phyloP scores from a whole-genome alignment of 2,888 invertebrate species.

The Mylabris sibirica region DNA sequence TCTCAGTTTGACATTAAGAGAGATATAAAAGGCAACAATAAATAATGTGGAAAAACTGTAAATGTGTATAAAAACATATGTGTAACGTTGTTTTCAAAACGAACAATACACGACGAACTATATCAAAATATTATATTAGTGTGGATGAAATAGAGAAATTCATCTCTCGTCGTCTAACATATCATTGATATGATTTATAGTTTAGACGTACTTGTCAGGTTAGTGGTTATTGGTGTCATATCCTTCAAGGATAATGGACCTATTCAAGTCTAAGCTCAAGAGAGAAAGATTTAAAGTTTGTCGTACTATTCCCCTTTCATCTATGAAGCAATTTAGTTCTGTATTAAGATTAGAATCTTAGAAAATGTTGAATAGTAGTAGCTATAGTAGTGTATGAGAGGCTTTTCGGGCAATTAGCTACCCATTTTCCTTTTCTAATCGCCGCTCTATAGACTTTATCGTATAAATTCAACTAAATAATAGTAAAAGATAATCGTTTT shows the following conservation, averaged over 20 bases:
- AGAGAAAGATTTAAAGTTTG: slow-evolving; percentile 23
- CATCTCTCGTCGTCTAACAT: background rate
- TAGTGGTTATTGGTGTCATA: slow-evolving; percentile 48
- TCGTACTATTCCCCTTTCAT: background rate
- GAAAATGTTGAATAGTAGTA: background rate
- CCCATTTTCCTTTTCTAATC: background rate
- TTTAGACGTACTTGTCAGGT: slow-evolving; percentile 40
- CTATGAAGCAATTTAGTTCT: background rate
- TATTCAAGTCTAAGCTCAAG: slow-evolving; percentile 41
- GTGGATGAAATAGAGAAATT: background rate
- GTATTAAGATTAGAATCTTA: slow-evolving; percentile 9
- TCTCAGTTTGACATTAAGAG: slow-evolving; percentile 27
- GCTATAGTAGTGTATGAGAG: background rate
- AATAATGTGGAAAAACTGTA: slow-evolving; percentile 21
- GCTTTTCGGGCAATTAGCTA: slow-evolving; percentile 11
- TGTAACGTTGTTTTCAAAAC: slow-evolving; percentile 1
- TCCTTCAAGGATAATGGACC: slow-evolving; percentile 47
- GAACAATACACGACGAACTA: slow-evolving; percentile 18
- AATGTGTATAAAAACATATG: slow-evolving; percentile 8
- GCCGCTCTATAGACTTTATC: background rate
- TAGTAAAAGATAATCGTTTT: slow-evolving; percentile 30
- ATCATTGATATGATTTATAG: slow-evolving; percentile 40
- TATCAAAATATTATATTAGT: slow-evolving; percentile 2
- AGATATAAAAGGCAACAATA: slow-evolving; percentile 33
- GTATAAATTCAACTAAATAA: background rate